Percentiles rank a stretch among this genome's conserved stretches.
Conservation (phyloP, 2,888 invertebrate species). For the Gortyna flavago region DNA sequence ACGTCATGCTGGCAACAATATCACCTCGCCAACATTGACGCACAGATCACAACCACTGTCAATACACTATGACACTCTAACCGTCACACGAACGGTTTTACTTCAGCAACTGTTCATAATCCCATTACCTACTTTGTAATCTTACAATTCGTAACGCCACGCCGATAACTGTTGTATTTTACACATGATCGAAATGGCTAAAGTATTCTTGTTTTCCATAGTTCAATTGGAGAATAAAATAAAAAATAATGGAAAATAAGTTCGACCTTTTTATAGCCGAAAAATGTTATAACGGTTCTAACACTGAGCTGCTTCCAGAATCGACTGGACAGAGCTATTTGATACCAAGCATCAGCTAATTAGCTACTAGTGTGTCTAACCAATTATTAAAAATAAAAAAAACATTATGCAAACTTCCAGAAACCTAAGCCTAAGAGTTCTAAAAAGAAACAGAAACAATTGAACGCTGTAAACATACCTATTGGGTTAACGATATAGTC, state of each 20-base stretch:
- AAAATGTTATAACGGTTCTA: not conserved
- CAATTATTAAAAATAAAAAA: not conserved
- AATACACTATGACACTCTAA: conserved; percentile 45
- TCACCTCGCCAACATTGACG: conserved; percentile 76
- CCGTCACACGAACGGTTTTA: conserved; percentile 23
- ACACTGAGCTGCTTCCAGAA: not conserved
- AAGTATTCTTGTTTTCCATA: not conserved
- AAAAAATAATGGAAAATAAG: not conserved
- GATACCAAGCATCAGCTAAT: not conserved
- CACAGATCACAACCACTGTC: conserved; percentile 58
- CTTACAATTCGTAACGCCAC: conserved; percentile 79
- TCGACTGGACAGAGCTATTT: not conserved
- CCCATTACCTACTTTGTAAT: conserved; percentile 51
- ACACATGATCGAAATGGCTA: conserved; percentile 10
- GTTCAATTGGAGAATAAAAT: not conserved
- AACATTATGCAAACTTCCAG: not conserved
- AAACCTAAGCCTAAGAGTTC: not conserved
- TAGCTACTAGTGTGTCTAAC: not conserved
- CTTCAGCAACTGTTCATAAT: conserved; percentile 26
- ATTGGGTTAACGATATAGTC: not conserved
- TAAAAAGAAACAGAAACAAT: not conserved
- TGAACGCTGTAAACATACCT: not conserved
- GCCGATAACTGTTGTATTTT: conserved; percentile 73
- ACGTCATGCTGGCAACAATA: conserved; percentile 83
- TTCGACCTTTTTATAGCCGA: not conserved